Evolutionary conservation across 2,113 vertebrate genomes (phyloP), one percentile per base, ranked within the genome.

Genomic region (Mesocricetus auratus): DNA sequence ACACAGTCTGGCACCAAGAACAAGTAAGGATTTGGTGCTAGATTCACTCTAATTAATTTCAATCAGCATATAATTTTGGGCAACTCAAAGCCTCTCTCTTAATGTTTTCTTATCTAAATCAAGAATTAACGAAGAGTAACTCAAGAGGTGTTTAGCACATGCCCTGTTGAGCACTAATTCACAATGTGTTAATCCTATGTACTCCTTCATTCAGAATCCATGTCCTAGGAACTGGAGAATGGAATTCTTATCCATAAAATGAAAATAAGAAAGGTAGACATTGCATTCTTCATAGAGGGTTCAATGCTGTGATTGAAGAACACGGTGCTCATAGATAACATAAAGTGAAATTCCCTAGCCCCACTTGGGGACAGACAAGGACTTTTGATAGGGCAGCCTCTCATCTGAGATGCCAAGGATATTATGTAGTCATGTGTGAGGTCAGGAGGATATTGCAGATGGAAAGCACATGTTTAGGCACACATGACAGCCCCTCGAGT

Each of bases 61-160:
- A 66, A 47, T 36, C 29, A 7, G 21, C 5, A 0, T 94, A 5
- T 56, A 16, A 88, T 19, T 50, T 26, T 73, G 16, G 45, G 0
- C n/a, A n/a, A 8, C 1, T 68, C 45, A 22, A 8, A 64, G 4
- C 4, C 13, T 93, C 2, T 36, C 62, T 91, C 29, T 81, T 10
- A 86, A 50, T 74, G 26, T 69, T 36, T 17, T 77, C 93, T 33
- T 73, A 2, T 50, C 4, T 21, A 39, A 92, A 75, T 64, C 1
- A 93, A 22, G 21, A 82, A 90, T 88, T 93, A 97, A 33, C 45
- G 36, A 90, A 74, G 2, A 64, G 58, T 64, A 36, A 88, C 86
- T 69, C 29, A 33, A 64, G 50, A 74, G 21, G 5, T 50, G 15
- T 73, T 85, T 2, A 11, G 33, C 4, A 56, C 1, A 33, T n/a